Percentiles rank a stretch among this genome's conserved stretches.
Evolutionary conservation across 2,113 vertebrate genomes (phyloP).

Genomic region (Meleagris gallopavo): DNA sequence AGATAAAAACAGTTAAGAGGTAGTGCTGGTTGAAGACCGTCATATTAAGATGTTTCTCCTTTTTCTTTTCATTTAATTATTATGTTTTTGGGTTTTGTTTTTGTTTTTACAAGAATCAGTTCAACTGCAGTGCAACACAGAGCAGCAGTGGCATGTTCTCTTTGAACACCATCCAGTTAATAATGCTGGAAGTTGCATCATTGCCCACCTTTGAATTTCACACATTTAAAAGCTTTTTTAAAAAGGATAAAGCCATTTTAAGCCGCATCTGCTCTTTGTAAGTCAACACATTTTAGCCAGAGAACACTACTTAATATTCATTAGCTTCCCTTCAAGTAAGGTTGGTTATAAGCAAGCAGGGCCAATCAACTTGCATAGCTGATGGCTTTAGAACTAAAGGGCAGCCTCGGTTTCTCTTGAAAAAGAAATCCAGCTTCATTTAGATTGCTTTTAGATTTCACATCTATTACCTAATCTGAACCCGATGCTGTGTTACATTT

Average conservation of each 20-base stretch:
- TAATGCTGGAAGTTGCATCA: neutral
- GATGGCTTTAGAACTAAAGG: neutral
- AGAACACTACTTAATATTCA: conserved; percentile 29
- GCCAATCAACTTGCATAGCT: neutral
- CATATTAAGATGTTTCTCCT: neutral
- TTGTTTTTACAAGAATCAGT: neutral
- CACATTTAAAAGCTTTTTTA: neutral
- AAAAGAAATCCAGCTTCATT: neutral
- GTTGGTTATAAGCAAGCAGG: neutral
- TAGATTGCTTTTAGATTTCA: neutral
- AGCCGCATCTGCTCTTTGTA: neutral
- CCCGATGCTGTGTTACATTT: neutral
- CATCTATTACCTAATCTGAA: neutral
- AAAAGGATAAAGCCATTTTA: neutral
- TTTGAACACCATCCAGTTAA: neutral
- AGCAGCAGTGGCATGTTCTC: neutral
- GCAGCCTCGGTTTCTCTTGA: neutral
- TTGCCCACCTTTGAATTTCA: conserved; percentile 14
- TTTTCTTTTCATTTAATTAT: neutral
- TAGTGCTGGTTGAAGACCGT: neutral
- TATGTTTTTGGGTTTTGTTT: neutral
- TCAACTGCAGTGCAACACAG: neutral
- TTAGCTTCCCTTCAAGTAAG: neutral
- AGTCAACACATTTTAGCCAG: neutral
- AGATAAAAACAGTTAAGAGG: neutral